phyloP scores from a whole-genome alignment of 64 coral and sea anemone genomes.

The Acropora tenuis region DNA sequence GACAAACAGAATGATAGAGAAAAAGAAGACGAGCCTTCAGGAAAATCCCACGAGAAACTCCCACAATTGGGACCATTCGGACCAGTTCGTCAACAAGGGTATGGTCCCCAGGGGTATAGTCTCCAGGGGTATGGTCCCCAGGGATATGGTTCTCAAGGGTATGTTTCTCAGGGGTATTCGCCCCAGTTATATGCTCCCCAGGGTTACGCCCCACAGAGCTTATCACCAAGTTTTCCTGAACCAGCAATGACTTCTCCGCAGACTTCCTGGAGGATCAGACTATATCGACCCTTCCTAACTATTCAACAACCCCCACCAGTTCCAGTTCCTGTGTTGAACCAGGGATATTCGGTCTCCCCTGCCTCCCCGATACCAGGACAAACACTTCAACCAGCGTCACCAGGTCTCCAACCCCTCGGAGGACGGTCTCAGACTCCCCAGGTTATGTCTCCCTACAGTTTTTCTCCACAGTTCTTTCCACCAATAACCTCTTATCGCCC shows the following conservation, averaged over 20 bases:
- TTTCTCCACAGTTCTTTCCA: not conserved
- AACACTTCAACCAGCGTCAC: not conserved
- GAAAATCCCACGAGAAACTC: constrained; percentile 13
- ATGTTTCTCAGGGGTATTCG: not conserved
- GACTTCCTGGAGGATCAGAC: constrained; percentile 3
- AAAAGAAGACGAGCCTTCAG: not conserved
- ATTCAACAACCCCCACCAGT: not conserved
- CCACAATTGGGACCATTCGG: not conserved
- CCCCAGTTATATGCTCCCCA: not conserved
- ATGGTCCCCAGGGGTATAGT: not conserved
- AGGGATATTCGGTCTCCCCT: constrained; percentile 1
- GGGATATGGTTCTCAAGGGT: not conserved
- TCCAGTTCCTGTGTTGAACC: not conserved
- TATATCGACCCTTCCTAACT: constrained; percentile 16
- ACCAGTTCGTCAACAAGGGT: not conserved
- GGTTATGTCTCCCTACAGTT: not conserved
- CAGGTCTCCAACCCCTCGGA: not conserved
- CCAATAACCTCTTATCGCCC: not conserved
- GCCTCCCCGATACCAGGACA: not conserved
- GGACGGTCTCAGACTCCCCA: not conserved
- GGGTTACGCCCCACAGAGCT: not conserved
- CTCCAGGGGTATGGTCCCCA: not conserved
- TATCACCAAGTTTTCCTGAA: not conserved
- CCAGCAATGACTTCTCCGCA: not conserved
- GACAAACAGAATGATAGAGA: constrained; percentile 6